A percentile compares a stretch with the other conserved stretches of the same genome.
These are phyloP conservation scores for Spinibarbus caldwelli DNA, from an alignment of 2,797 vertebrate species.

Conservation along the genomic window DNA sequence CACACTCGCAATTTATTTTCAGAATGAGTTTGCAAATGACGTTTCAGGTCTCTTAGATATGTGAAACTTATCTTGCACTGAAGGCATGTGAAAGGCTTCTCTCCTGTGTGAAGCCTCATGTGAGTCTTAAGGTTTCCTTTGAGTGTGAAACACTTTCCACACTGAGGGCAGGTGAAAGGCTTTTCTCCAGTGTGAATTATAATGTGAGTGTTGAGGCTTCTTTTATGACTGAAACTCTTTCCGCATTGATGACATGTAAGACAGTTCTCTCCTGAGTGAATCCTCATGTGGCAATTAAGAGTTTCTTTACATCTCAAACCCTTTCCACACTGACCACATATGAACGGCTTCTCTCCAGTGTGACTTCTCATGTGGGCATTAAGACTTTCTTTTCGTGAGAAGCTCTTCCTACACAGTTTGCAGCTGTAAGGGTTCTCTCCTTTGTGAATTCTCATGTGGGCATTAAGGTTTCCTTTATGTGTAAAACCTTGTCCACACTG, in stretches of 20 bases:
- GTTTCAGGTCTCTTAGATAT: constrained; percentile 1
- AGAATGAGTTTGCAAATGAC: background rate
- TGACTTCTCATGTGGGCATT: background rate
- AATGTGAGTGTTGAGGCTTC: background rate
- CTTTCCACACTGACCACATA: background rate
- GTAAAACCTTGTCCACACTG: background rate
- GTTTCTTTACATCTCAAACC: background rate
- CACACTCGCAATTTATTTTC: background rate
- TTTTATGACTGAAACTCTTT: background rate
- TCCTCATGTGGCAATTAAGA: background rate
- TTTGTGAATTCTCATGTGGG: background rate
- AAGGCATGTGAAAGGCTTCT: background rate
- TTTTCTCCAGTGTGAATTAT: background rate
- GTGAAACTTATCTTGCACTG: background rate
- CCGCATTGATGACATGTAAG: background rate
- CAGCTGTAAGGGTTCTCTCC: background rate
- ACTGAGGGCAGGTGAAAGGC: background rate
- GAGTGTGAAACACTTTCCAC: too few species aligned
- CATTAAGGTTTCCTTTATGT: background rate
- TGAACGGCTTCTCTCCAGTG: background rate
- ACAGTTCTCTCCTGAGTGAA: background rate
- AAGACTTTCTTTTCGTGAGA: background rate
- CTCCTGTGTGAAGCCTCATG: too few species aligned
- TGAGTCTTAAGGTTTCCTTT: too few species aligned
- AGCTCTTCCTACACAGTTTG: background rate